A percentile compares a stretch with the other conserved stretches of the same genome.
phyloP scores from a whole-genome alignment of 2,113 vertebrate species.

The Choloepus hoffmanni region DNA sequence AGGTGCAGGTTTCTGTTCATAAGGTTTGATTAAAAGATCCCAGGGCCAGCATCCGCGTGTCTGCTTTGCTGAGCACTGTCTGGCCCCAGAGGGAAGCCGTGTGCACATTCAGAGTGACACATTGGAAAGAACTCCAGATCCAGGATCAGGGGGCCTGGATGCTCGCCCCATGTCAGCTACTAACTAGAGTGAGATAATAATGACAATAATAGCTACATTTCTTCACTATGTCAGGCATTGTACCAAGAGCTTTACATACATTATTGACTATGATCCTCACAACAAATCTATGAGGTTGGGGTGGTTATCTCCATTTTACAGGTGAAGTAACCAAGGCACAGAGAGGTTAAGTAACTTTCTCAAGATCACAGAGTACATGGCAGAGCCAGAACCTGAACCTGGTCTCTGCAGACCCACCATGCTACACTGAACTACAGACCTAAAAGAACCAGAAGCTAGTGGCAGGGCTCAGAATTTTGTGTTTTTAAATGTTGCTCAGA shows the following conservation, averaged over 20 bases:
- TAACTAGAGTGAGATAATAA: conserved; percentile 41
- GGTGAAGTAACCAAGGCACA: not conserved
- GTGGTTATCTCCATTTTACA: not conserved
- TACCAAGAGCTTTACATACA: not conserved
- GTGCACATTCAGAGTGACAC: conserved; percentile 57
- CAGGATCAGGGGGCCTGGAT: conserved; percentile 53
- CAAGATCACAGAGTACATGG: not conserved
- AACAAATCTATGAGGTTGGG: not conserved
- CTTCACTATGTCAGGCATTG: not conserved
- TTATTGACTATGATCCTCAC: not conserved
- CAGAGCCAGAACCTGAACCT: not conserved
- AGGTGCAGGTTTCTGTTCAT: not conserved
- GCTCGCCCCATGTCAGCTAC: not conserved
- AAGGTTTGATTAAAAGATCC: not conserved
- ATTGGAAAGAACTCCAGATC: conserved; percentile 73
- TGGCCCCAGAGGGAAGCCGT: not conserved
- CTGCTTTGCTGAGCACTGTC: not conserved
- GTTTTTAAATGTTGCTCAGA: too few relatives aligned
- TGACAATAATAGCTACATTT: conserved; percentile 43
- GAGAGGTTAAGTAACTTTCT: not conserved
- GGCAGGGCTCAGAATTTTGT: not conserved
- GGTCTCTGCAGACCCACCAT: not conserved
- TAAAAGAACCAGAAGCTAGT: not conserved
- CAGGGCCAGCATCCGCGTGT: not conserved
- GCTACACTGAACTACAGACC: not conserved